phyloP scores from a whole-genome alignment of 92 coral and sea anemone genomes.

The Porites evermanni region DNA sequence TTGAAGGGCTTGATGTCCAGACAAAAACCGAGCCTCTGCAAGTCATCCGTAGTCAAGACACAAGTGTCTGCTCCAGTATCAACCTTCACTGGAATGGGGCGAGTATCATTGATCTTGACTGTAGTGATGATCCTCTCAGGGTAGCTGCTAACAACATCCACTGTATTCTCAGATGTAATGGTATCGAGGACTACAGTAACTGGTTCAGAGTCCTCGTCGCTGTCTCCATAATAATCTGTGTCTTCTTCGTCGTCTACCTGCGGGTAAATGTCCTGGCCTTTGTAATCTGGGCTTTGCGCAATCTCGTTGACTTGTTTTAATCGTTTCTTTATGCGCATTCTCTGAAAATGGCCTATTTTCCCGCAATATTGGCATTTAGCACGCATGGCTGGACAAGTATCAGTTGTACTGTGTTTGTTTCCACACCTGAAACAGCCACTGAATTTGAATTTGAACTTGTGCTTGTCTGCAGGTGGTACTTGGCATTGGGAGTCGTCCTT shows the following conservation, averaged over 20 bases:
- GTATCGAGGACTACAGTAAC: conserved; percentile 46
- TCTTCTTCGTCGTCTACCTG: conserved; percentile 34
- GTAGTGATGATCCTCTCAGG: conserved; percentile 45
- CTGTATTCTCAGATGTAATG: conserved; percentile 36
- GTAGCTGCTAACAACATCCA: conserved; percentile 47
- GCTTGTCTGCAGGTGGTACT: not conserved
- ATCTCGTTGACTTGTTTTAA: conserved; percentile 45
- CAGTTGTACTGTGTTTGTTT: conserved; percentile 43
- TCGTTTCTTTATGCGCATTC: conserved; percentile 41
- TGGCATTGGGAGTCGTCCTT: not conserved
- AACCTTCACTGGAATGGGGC: conserved; percentile 42
- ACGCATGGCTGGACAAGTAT: conserved; percentile 53
- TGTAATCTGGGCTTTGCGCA: conserved; percentile 43
- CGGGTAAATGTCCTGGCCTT: conserved; percentile 48
- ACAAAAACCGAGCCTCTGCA: conserved; percentile 41
- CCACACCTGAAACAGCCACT: conserved; percentile 59
- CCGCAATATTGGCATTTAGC: conserved; percentile 45
- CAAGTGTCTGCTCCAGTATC: conserved; percentile 68
- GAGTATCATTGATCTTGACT: conserved; percentile 45
- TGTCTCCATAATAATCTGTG: not conserved
- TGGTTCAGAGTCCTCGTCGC: conserved; percentile 9
- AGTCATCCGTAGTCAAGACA: conserved; percentile 56
- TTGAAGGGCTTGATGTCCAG: conserved; percentile 48
- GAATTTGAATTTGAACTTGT: conserved; percentile 31
- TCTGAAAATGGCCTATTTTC: conserved; percentile 45